A percentile compares a stretch with the other conserved stretches of the same genome.
phyloP scores from a whole-genome alignment of 2,888 invertebrate genomes.

The Ormyrus thymus region DNA sequence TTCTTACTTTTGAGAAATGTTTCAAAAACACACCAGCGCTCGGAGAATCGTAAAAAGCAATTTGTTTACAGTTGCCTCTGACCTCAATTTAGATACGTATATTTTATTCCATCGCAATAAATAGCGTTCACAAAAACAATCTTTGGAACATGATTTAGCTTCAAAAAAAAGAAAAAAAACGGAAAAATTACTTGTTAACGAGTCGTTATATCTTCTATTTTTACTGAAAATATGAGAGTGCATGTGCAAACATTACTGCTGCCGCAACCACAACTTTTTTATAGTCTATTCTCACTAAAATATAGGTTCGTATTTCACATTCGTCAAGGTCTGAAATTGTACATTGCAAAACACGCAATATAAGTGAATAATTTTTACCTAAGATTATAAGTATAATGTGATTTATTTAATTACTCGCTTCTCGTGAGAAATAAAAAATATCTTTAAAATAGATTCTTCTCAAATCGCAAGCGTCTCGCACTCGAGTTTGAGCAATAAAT shows the following conservation, averaged over 20 bases:
- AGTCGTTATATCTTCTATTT: slow-evolving; percentile 37
- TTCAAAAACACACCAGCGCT: too few relatives aligned
- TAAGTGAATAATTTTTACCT: slow-evolving; percentile 48
- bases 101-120: too few relatives aligned
- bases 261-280: slow-evolving; percentile 51
- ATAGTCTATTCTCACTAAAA: slow-evolving; percentile 49
- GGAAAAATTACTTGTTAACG: slow-evolving; percentile 10
- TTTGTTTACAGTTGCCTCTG: too few relatives aligned
- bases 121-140: too few relatives aligned
- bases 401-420: slow-evolving; percentile 44
- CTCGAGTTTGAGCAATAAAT: background rate
- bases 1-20: too few relatives aligned
- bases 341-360: slow-evolving; percentile 47
- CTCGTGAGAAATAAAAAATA: slow-evolving; percentile 7
- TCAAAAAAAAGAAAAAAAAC: background rate
- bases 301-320: slow-evolving; percentile 53
- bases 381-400: slow-evolving; percentile 28
- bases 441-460: slow-evolving; percentile 4
- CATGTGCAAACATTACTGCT: slow-evolving; percentile 43
- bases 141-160: slow-evolving; percentile 11
- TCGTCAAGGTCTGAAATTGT: slow-evolving; percentile 53
- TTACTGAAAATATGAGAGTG: slow-evolving; percentile 32
- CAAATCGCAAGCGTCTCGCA: background rate
- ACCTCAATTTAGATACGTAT: too few relatives aligned
- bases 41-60: too few relatives aligned